Evolutionary conservation across 2,888 invertebrate genomes (phyloP).

Genomic region (Bombyx huttoni): DNA sequence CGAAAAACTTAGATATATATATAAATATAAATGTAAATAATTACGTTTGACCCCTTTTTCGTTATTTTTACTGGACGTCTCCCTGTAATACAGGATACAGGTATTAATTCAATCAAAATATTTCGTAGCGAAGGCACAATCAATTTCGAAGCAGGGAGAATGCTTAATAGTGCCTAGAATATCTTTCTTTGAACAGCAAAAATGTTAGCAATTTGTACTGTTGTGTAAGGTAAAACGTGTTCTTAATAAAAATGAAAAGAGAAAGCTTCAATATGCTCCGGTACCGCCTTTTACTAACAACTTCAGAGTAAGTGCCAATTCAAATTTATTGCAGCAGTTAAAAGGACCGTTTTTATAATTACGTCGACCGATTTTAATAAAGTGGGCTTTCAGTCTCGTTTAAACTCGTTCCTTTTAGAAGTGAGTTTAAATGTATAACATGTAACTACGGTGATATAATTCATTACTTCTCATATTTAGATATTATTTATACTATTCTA

Average conservation of each 20-base stretch:
- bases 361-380: background rate
- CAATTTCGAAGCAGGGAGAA: background rate
- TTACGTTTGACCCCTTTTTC: background rate
- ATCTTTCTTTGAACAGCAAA: background rate
- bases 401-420: background rate
- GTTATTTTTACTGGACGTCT: background rate
- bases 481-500: no score
- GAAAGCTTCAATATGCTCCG: background rate
- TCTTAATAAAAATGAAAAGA: background rate
- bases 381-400: conserved; percentile 1
- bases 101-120: background rate
- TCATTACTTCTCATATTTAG: no score
- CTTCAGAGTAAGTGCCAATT: background rate
- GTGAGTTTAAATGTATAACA: no score
- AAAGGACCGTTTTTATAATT: background rate
- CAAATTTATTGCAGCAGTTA: background rate
- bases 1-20: background rate
- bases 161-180: background rate
- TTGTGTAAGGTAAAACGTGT: background rate
- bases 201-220: background rate
- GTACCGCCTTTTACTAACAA: background rate
- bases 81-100: background rate
- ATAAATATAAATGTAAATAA: background rate
- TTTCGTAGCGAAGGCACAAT: background rate
- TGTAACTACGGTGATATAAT: no score